A percentile compares a stretch with the other conserved stretches of the same genome.
phyloP scores from a whole-genome alignment of 1,140 invertebrate genomes.

The Diploscapter pachys region DNA sequence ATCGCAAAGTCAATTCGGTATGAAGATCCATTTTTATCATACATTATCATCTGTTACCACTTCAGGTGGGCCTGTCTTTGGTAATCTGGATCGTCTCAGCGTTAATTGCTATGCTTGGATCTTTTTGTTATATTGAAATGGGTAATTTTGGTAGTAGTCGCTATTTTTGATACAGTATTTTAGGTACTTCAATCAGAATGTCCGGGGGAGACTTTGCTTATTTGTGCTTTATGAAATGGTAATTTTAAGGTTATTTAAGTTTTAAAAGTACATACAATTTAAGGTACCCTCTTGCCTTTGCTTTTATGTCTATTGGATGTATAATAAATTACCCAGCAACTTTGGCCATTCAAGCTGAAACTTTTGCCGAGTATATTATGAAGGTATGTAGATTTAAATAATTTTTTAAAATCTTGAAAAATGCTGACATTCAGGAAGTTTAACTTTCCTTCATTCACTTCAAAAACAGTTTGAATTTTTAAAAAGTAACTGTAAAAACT shows the following conservation, averaged over 20 bases:
- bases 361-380: constrained; percentile 52
- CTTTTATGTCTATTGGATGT: constrained; percentile 51
- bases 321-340: constrained; percentile 51
- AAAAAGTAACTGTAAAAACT: not conserved
- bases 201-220: constrained; percentile 57
- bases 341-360: constrained; percentile 47
- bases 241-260: constrained; percentile 8
- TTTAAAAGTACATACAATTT: constrained; percentile 12
- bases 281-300: constrained; percentile 52
- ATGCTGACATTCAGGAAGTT: too few relatives aligned
- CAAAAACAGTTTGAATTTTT: too few relatives aligned
- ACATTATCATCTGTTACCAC: not conserved
- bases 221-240: constrained; percentile 48
- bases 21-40: constrained; percentile 1
- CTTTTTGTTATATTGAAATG: constrained; percentile 52
- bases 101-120: constrained; percentile 50
- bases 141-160: constrained; percentile 46
- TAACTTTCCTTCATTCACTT: too few relatives aligned
- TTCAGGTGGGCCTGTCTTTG: constrained; percentile 47
- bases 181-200: constrained; percentile 51
- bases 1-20: constrained; percentile 43
- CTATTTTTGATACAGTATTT: constrained; percentile 51
- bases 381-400: constrained; percentile 15
- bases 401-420: too few relatives aligned
- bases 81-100: constrained; percentile 48